phyloP scores from a whole-genome alignment of 2,797 vertebrate species.

The Ceyx erithaca region DNA sequence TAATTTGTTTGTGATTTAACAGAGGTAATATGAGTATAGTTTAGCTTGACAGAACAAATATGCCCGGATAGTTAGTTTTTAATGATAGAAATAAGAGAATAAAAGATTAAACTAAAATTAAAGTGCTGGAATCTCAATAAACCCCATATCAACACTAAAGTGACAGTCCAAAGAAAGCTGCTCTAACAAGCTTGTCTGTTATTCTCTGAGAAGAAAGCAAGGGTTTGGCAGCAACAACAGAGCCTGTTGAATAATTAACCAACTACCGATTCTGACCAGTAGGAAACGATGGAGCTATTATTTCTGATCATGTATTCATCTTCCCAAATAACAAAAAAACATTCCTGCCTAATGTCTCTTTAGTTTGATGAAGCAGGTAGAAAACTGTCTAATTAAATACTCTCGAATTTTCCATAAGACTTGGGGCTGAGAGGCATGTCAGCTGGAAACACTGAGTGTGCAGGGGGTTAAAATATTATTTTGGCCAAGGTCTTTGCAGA shows the following conservation, averaged over 20 bases:
- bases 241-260: slow-evolving; percentile 62
- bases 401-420: rapidly evolving
- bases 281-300: not conserved
- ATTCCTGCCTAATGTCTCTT: not conserved
- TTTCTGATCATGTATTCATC: slow-evolving; percentile 16
- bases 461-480: not conserved
- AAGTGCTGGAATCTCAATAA: slow-evolving; percentile 32
- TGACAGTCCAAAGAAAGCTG: slow-evolving; percentile 53
- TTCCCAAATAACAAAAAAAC: not conserved
- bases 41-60: not conserved
- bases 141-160: slow-evolving; percentile 34
- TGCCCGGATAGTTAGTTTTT: not conserved
- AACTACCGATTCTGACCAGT: slow-evolving; percentile 27
- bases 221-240: slow-evolving; percentile 49
- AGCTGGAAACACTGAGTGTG: not conserved
- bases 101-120: not conserved
- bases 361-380: not conserved
- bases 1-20: not conserved
- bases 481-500: not conserved
- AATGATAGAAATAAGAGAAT: not conserved
- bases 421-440: not conserved
- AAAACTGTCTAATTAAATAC: not conserved
- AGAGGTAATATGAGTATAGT: not conserved
- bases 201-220: slow-evolving; percentile 45
- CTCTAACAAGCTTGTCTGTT: slow-evolving; percentile 60